Percentiles rank a stretch among this genome's conserved stretches.
phyloP scores from a whole-genome alignment of 2,888 invertebrate genomes.

The Pandemis heparana region DNA sequence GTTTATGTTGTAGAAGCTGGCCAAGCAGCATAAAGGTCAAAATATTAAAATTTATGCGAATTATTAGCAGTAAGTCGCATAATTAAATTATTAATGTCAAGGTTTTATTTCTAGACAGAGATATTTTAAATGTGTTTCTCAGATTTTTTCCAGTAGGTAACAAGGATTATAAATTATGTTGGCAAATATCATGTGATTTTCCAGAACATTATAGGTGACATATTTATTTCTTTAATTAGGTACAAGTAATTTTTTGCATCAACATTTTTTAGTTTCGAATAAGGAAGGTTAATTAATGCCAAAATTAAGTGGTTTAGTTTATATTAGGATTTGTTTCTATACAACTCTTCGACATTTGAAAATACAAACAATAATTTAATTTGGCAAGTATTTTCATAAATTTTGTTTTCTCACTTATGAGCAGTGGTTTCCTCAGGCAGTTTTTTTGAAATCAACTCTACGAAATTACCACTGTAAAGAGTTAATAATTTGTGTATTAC shows the following conservation, averaged over 20 bases:
- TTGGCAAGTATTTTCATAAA: neutral
- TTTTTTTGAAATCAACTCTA: too few relatives aligned
- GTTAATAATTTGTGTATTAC: too few relatives aligned
- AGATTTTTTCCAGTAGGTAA: neutral
- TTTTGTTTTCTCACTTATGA: neutral
- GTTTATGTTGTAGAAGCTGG: slow-evolving; percentile 2
- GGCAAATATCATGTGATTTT: neutral
- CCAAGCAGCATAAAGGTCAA: slow-evolving; percentile 22
- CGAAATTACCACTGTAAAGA: too few relatives aligned
- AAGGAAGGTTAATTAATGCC: neutral
- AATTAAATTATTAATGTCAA: slow-evolving; percentile 28
- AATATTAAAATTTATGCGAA: slow-evolving; percentile 3
- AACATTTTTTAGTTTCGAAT: neutral
- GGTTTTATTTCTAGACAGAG: neutral
- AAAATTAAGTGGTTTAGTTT: neutral
- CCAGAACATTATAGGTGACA: neutral
- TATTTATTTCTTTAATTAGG: neutral
- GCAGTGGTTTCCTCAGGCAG: too few relatives aligned
- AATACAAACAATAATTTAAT: neutral
- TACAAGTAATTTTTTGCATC: neutral
- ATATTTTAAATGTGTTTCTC: neutral
- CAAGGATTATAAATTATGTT: neutral
- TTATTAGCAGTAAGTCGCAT: neutral
- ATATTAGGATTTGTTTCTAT: neutral
- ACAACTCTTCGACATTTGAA: neutral